Conservation (phyloP, 1,140 invertebrate genomes). For the Rhyzopertha dominica region DNA sequence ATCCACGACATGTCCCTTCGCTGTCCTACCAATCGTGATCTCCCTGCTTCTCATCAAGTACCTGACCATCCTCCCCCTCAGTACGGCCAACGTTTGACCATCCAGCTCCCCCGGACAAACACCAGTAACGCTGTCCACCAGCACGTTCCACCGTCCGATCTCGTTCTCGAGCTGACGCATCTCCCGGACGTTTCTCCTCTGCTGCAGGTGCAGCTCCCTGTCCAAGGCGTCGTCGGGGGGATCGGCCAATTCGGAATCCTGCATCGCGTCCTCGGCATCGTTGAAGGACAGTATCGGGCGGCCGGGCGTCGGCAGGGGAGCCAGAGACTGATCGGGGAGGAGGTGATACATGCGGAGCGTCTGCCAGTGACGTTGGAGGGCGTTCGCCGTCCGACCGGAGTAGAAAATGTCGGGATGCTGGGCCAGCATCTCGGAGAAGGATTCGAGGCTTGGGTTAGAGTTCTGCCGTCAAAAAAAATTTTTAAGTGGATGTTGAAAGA, state of each 20-base stretch:
- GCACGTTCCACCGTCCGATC: conserved; percentile 84
- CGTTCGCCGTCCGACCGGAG: conserved; percentile 78
- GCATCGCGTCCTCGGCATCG: conserved; percentile 86
- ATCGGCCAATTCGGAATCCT: conserved; percentile 77
- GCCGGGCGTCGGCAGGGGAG: conserved; percentile 54
- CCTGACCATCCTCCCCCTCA: conserved; percentile 86
- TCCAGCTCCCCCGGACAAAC: conserved; percentile 79
- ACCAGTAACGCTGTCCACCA: conserved; percentile 79
- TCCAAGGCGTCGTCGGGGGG: conserved; percentile 72
- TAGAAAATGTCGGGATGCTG: conserved; percentile 83
- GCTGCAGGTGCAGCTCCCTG: conserved; percentile 46
- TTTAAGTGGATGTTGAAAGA: too few relatives aligned
- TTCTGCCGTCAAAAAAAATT: too few relatives aligned
- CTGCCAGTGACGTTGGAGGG: conserved; percentile 84
- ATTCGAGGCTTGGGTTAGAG: conserved; percentile 56
- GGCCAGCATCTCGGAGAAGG: conserved; percentile 83
- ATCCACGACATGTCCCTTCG: conserved; percentile 86
- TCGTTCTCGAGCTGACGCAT: conserved; percentile 88
- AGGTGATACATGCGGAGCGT: conserved; percentile 91
- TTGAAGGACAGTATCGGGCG: conserved; percentile 75
- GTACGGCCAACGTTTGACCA: conserved; percentile 86
- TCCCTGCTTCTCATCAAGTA: conserved; percentile 95
- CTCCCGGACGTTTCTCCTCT: conserved; percentile 68
- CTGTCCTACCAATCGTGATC: conserved; percentile 88
- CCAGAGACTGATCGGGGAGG: conserved; percentile 81